Evolutionary conservation across 2,113 vertebrate species (phyloP).

Genomic region (Aldabrachelys gigantea): DNA sequence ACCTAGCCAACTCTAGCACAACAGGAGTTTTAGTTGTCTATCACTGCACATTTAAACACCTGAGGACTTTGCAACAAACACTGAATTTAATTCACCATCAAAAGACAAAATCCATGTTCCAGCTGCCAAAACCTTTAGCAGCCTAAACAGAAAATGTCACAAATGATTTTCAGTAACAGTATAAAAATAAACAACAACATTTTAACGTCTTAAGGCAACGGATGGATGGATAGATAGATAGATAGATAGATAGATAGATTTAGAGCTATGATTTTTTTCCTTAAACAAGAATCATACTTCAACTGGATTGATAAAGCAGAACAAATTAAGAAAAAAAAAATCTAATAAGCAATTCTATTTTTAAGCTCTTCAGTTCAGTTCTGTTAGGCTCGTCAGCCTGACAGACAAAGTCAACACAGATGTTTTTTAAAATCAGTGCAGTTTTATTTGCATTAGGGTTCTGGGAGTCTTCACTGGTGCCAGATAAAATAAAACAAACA

Average conservation of each 20-base stretch:
- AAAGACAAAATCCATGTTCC: slow-evolving; percentile 72
- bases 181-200: slow-evolving; percentile 57
- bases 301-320: slow-evolving; percentile 27
- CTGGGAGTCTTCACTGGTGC: slow-evolving; percentile 36
- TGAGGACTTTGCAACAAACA: slow-evolving; percentile 52
- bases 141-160: slow-evolving; percentile 71
- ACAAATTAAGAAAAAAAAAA: slow-evolving; percentile 23
- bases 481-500: slow-evolving; percentile 52
- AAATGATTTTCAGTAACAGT: slow-evolving; percentile 55
- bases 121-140: slow-evolving; percentile 70
- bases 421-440: slow-evolving; percentile 5
- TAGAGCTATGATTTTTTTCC: slow-evolving; percentile 43
- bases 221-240: slow-evolving; percentile 3
- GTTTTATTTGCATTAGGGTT: slow-evolving; percentile 56
- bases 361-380: slow-evolving; percentile 12
- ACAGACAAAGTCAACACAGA: background rate
- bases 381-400: background rate
- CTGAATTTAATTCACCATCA: slow-evolving; percentile 66
- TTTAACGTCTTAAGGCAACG: slow-evolving; percentile 52
- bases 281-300: slow-evolving; percentile 41
- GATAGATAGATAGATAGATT: slow-evolving; percentile 48
- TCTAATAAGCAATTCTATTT: slow-evolving; percentile 31
- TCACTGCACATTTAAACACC: slow-evolving; percentile 44
- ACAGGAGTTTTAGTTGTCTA: slow-evolving; percentile 48
- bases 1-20: slow-evolving; percentile 38